Percentiles rank a stretch among this genome's conserved stretches.
These are phyloP conservation scores for Dynastes grantii DNA, from an alignment of 2,888 invertebrate genomes.

Conservation along the genomic window DNA sequence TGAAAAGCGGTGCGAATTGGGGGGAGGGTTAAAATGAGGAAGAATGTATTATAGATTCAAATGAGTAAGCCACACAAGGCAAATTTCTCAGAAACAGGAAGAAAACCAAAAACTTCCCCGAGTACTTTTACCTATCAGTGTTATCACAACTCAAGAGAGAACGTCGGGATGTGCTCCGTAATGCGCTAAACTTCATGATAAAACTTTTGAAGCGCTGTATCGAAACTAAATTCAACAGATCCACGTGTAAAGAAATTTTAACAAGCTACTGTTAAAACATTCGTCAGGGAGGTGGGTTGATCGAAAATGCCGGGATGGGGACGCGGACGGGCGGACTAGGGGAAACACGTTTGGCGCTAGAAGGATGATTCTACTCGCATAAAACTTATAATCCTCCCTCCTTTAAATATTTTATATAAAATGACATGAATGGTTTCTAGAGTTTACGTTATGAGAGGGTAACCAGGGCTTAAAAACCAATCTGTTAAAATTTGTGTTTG, in stretches of 20 bases:
- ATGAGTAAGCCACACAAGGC: conserved; percentile 54
- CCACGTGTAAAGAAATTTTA: conserved; percentile 47
- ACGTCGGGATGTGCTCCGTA: conserved; percentile 45
- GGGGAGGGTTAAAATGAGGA: conserved; percentile 10
- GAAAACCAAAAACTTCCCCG: conserved; percentile 55
- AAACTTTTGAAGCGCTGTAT: conserved; percentile 58
- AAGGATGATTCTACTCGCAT: conserved; percentile 3
- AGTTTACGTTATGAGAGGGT: conserved; percentile 7
- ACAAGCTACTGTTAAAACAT: conserved; percentile 36
- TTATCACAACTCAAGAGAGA: conserved; percentile 56
- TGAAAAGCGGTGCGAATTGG: conserved; percentile 14
- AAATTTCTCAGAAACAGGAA: conserved; percentile 55
- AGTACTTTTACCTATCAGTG: conserved; percentile 57
- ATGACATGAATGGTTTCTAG: conserved; percentile 16
- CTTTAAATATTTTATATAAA: conserved; percentile 25
- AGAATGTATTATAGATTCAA: conserved; percentile 57
- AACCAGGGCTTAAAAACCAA: conserved; percentile 23
- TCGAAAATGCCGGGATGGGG: background rate
- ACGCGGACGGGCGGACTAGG: background rate
- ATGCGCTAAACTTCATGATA: conserved; percentile 57
- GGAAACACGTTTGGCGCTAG: background rate
- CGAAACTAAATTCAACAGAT: conserved; percentile 54
- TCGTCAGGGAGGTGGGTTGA: conserved; percentile 22
- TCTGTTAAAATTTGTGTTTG: conserved; percentile 15
- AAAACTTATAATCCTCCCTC: conserved; percentile 2